These are phyloP conservation scores for Catostylus mosaicus DNA, from an alignment of 30 jellyfish, hydroid and myxozoan genomes.

Conservation along the genomic window DNA sequence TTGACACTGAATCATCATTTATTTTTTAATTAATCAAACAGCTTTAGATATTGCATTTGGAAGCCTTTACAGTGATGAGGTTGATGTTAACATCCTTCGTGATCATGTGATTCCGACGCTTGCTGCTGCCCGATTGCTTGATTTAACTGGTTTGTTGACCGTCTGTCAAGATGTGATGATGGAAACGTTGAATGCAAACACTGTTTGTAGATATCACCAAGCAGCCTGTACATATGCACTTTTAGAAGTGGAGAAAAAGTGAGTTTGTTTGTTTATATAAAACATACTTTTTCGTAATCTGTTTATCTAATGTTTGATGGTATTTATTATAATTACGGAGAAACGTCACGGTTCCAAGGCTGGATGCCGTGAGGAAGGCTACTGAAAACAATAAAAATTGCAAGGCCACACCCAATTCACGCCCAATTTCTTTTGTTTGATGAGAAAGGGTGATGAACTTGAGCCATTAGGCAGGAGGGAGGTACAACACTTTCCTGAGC, in stretches of 20 bases:
- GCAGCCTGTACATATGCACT: slow-evolving; percentile 86
- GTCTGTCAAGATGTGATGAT: slow-evolving; percentile 91
- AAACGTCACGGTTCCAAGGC: too few species aligned
- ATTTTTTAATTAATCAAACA: slow-evolving; percentile 7
- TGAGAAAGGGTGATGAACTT: too few species aligned
- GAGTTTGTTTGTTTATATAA: not conserved
- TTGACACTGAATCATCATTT: not conserved
- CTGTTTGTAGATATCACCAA: slow-evolving; percentile 81
- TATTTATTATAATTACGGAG: too few species aligned
- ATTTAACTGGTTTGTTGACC: slow-evolving; percentile 80
- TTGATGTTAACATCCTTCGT: slow-evolving; percentile 70
- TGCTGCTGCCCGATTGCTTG: slow-evolving; percentile 92
- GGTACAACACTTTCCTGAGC: too few species aligned
- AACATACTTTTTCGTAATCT: too few species aligned
- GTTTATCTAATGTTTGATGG: too few species aligned
- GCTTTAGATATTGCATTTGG: slow-evolving; percentile 96
- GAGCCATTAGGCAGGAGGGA: too few species aligned
- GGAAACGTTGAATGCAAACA: slow-evolving; percentile 80
- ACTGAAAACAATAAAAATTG: too few species aligned
- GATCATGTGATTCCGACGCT: slow-evolving; percentile 81
- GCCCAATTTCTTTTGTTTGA: too few species aligned
- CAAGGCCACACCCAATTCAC: too few species aligned
- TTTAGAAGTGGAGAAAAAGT: slow-evolving; percentile 76
- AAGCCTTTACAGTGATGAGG: slow-evolving; percentile 93
- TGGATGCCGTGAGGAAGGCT: not conserved